Base-by-base conservation (phyloP, 2,888 invertebrate genomes). In the Brachyptera putata region DNA sequence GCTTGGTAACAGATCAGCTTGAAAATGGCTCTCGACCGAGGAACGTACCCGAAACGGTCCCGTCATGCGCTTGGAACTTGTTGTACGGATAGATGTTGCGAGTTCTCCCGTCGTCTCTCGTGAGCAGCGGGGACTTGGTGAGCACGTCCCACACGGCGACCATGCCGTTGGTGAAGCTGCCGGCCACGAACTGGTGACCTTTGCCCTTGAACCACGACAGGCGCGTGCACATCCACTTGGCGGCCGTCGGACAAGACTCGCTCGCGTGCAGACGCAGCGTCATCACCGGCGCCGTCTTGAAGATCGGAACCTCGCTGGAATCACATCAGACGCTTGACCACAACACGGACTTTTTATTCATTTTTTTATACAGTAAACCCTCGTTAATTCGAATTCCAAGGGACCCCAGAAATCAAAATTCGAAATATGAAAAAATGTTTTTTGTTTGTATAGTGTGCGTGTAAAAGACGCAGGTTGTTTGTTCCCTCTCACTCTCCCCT, bases 81-180 rank as follows among this genome's bases (percentile, higher is more conserved):
- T 78, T 74, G 67, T 78, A 83, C 0, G 88, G 83, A 66, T 80
- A 78, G 30, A 84, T 70, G 24, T 79, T 70, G 1, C 73, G 71
- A 1, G 78, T 70, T 2, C 73, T 76, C 26, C 75, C 71, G 61
- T 76, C 71, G 48, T 70, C 71, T 3, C 68, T 71, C 49, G 68
- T 73, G 46, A 85, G 68, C 9, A 85, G 67, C 1, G 79, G 76
- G 0, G 84, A 83, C 14, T 76, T 72, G 1, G 74, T 75, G 0
- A 70, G 72, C 16, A 88, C 67, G 70, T 87, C 79, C 76, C 81
- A 89, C n/a, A 83, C 70, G 2, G 82, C 85, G 1, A 83, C 78
- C 26, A 82, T 76, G 1, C 89, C 89, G 69, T 85, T 83, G 0
- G 83, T 77, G 69, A 85, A 87, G 1, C 87, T 87, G 1, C 84